Base-by-base conservation (phyloP, 2,888 invertebrate species). In the Microplitis deprimator region DNA sequence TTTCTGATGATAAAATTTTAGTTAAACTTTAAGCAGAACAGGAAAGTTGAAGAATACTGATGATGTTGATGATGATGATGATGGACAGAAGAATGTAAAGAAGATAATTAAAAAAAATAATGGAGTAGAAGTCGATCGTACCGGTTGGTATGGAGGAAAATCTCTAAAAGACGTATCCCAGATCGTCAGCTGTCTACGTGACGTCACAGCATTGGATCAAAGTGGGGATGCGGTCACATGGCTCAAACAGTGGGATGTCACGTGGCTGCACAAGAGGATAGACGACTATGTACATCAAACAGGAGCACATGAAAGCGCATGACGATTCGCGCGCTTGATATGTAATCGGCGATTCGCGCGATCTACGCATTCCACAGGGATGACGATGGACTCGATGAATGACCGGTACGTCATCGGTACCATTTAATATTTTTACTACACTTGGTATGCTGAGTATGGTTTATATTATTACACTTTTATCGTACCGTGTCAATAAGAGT, bases 351-450 rank as follows among this genome's bases (percentile, higher is more conserved):
- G 17, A 61, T 71, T 64, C 40, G 64, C 39, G 20, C 20, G 64
- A 65, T 73, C 61, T 39, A 65, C 64, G 85, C 87, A 88, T 89
- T 88, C 88, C 86, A 85, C 79, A 82, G 81, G 83, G 86, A 87
- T 88, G 88, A 88, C 88, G 86, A 81, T 81, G 83, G 82, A 84
- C 84, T 87, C 85, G 86, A 85, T 87, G 88, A 89, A 89, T 87
- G 87, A 88, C 86, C 85, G 86, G 84, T 83, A 84, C 87, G 87
- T 88, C 88, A 87, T 84, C 86, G 79, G 77, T 78, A 79, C 83
- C 83, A 85, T 85, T 83, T 86, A 84, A 83, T 81, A 82, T 82
- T 81, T 82, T 29, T 29, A 29, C 29, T 29, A 29, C 29, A 29
- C 29, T 29, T 4, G 4, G 4, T 29, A 2, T 29, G 3, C 29